These are phyloP conservation scores for Seira sanloemensis DNA, from an alignment of 2,888 invertebrate species.

Conservation along the genomic window DNA sequence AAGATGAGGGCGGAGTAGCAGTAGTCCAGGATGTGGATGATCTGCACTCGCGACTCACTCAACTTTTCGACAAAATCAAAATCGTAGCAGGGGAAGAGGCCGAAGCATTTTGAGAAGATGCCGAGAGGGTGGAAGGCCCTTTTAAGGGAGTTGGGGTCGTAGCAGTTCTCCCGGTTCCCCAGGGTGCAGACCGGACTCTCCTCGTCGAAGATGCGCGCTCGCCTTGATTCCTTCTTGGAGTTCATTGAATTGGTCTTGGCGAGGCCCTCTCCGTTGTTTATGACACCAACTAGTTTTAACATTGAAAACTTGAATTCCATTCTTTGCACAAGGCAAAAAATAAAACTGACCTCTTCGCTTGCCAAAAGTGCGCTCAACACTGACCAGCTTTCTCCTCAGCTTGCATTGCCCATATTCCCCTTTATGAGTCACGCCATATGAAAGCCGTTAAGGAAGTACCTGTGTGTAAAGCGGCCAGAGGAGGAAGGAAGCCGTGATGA, in stretches of 20 bases:
- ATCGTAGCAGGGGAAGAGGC: conserved; percentile 70
- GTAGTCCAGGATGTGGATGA: conserved; percentile 68
- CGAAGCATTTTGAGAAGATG: conserved; percentile 66
- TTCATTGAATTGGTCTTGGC: neutral
- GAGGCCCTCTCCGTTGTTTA: neutral
- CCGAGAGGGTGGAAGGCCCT: conserved; percentile 67
- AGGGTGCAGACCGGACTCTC: conserved; percentile 38
- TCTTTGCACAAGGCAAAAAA: too few species aligned
- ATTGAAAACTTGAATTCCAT: conserved; percentile 12
- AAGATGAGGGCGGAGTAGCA: conserved; percentile 64
- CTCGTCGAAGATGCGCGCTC: conserved; percentile 52
- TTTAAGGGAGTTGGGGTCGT: conserved; percentile 63
- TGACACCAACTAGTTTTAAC: neutral
- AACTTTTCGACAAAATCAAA: conserved; percentile 56
- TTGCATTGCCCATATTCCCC: too few species aligned
- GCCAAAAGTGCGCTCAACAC: too few species aligned
- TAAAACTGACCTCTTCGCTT: too few species aligned
- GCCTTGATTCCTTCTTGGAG: neutral
- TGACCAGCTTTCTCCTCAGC: too few species aligned
- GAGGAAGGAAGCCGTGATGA: too few species aligned
- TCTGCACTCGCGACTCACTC: neutral
- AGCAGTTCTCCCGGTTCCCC: conserved; percentile 41
- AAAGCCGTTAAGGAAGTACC: too few species aligned
- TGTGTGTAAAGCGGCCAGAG: too few species aligned
- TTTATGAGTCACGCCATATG: too few species aligned